Conservation (phyloP, 2,888 invertebrate genomes). For the Leptinotarsa juncta region DNA sequence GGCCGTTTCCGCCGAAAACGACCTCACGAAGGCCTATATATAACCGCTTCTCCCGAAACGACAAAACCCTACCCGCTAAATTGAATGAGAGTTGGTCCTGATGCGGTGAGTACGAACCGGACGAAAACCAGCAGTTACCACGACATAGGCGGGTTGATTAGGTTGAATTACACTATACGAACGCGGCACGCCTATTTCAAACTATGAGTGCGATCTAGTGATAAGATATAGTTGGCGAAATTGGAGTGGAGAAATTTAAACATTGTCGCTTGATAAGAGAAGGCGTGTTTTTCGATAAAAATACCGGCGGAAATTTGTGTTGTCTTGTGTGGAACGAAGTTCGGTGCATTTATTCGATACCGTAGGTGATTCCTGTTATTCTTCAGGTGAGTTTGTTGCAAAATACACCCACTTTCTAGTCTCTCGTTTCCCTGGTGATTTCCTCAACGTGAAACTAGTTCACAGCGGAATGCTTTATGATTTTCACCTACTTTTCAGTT, state of each 20-base stretch:
- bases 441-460: not conserved
- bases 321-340: not conserved
- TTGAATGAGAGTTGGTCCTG: not conserved
- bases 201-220: slow-evolving; percentile 9
- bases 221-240: not conserved
- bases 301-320: slow-evolving; percentile 9
- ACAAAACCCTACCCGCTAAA: not conserved
- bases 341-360: not conserved
- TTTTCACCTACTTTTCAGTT: not conserved
- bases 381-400: not conserved
- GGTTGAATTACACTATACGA: not conserved
- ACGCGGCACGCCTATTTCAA: slow-evolving; percentile 12
- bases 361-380: not conserved
- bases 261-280: no score
- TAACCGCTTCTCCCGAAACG: slow-evolving; percentile 6
- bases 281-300: not conserved
- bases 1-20: slow-evolving; percentile 5
- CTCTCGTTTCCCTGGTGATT: not conserved
- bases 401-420: slow-evolving; percentile 6
- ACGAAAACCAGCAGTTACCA: not conserved
- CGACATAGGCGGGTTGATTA: not conserved
- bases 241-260: not conserved
- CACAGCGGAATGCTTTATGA: not conserved
- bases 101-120: not conserved
- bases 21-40: slow-evolving; percentile 4